These are phyloP conservation scores for Aulostomus chinensis DNA, from an alignment of 2,797 vertebrate species.

Conservation along the genomic window DNA sequence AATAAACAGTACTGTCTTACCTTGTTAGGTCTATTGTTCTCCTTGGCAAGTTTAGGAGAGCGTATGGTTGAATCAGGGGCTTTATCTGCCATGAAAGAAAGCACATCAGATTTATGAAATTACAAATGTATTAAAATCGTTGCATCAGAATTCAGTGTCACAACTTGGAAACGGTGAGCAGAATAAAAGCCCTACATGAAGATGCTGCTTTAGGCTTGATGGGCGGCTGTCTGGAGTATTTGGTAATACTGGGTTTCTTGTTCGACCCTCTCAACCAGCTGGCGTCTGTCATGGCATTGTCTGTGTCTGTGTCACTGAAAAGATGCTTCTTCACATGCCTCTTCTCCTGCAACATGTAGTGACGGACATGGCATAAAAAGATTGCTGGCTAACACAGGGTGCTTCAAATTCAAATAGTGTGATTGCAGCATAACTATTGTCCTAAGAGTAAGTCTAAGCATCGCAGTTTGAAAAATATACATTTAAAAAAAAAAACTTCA, in stretches of 20 bases:
- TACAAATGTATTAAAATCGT: not conserved
- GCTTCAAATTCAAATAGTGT: too few species aligned
- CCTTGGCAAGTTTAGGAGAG: constrained; percentile 44
- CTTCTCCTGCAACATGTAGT: constrained; percentile 42
- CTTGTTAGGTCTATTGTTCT: constrained; percentile 47
- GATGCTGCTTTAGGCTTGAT: constrained; percentile 38
- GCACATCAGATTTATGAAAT: not conserved
- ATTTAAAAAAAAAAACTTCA: not conserved
- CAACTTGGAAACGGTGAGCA: not conserved
- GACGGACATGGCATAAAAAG: too few species aligned
- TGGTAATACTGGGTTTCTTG: constrained; percentile 80
- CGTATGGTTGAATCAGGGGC: constrained; percentile 28
- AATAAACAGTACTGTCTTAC: constrained; percentile 37
- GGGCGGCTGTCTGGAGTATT: constrained; percentile 81
- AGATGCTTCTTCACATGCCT: constrained; percentile 81
- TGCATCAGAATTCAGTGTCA: not conserved
- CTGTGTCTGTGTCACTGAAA: constrained; percentile 91
- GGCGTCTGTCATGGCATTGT: constrained; percentile 78
- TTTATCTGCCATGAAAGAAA: constrained; percentile 51
- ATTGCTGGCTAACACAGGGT: too few species aligned
- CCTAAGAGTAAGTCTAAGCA: too few species aligned
- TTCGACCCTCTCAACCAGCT: constrained; percentile 87
- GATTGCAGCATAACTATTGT: too few species aligned
- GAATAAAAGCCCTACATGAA: constrained; percentile 53
- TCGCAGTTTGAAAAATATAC: too few species aligned